Evolutionary conservation across 2,888 invertebrate species (phyloP).

Genomic region (Polyommatus iphigenia): DNA sequence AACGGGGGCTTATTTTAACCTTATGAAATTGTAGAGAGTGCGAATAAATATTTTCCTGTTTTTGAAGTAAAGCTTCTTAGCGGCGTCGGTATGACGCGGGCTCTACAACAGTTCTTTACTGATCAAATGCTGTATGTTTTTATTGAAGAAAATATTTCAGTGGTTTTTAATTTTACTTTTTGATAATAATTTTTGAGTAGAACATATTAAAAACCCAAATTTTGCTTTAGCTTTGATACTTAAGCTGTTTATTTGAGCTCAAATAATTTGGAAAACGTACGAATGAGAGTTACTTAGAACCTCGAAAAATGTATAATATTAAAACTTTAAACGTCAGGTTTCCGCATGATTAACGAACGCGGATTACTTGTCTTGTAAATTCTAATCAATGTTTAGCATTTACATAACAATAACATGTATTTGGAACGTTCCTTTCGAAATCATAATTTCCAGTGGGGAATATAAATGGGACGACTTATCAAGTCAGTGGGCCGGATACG

Average conservation of each 20-base stretch:
- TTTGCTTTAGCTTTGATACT: too few relatives aligned
- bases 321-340: too few relatives aligned
- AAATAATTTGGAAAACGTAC: too few relatives aligned
- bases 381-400: neutral
- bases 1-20: neutral
- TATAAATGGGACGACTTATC: conserved; percentile 27
- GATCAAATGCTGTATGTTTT: neutral
- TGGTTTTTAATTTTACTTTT: too few relatives aligned
- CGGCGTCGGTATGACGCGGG: conserved; percentile 1
- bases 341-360: too few relatives aligned
- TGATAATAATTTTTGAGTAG: too few relatives aligned
- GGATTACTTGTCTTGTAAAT: too few relatives aligned
- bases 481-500: conserved; percentile 25
- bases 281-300: too few relatives aligned
- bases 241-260: too few relatives aligned
- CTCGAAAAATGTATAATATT: too few relatives aligned
- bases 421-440: neutral
- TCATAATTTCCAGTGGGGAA: conserved; percentile 27
- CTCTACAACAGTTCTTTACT: neutral
- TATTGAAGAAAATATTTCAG: neutral
- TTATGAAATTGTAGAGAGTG: neutral
- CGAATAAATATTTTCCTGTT: conserved; percentile 20
- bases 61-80: conserved; percentile 25
- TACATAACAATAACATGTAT: conserved; percentile 2
- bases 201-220: too few relatives aligned